Evolutionary conservation across 2,888 invertebrate genomes (phyloP).

Genomic region (Chelonus formosanus): DNA sequence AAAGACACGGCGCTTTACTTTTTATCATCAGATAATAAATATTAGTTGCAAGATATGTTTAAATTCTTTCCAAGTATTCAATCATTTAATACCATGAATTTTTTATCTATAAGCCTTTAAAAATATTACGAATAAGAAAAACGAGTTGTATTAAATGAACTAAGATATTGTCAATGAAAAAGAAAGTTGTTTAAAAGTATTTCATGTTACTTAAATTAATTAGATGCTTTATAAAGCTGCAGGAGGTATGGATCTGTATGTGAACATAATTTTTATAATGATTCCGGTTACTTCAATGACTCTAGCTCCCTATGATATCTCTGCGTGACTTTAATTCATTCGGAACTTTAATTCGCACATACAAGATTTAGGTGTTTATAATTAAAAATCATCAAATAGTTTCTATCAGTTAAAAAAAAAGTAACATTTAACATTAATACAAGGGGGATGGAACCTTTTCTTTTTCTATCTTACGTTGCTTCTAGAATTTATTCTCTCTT

Average conservation of each 20-base stretch:
- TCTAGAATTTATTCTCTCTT: constrained; percentile 5
- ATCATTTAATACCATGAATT: too few relatives aligned
- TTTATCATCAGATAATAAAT: too few relatives aligned
- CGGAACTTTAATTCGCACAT: constrained; percentile 9
- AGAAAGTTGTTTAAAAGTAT: neutral
- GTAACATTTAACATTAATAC: too few relatives aligned
- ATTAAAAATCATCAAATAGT: too few relatives aligned
- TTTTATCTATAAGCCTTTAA: too few relatives aligned
- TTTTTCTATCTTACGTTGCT: neutral
- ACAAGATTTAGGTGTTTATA: too few relatives aligned
- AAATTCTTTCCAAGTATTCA: too few relatives aligned
- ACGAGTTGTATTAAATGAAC: too few relatives aligned
- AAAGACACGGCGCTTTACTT: neutral
- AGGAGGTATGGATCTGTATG: neutral
- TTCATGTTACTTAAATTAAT: neutral
- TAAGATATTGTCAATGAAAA: neutral
- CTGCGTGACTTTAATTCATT: constrained; percentile 21
- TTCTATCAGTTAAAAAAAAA: too few relatives aligned
- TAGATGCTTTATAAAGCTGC: neutral
- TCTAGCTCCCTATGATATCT: constrained; percentile 10
- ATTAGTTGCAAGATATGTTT: too few relatives aligned
- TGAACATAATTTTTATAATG: neutral
- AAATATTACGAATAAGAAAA: too few relatives aligned
- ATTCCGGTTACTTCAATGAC: constrained; percentile 11
- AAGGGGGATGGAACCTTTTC: neutral